Evolutionary conservation across 2,888 invertebrate genomes (phyloP), one percentile per base, ranked within the genome.

Genomic region (Laothoe populi): DNA sequence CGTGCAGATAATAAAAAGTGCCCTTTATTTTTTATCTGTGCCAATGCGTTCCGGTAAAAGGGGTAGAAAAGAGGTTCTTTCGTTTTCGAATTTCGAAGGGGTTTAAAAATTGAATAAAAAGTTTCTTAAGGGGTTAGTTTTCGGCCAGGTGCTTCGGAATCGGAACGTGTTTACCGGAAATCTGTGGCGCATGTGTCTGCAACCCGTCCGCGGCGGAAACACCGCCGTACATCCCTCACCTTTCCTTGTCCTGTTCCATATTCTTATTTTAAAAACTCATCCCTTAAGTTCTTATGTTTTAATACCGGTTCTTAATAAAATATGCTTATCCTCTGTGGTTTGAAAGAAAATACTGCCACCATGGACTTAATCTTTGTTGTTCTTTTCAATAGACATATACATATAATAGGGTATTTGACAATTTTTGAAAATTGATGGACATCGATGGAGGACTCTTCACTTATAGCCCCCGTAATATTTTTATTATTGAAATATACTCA

Each of bases 161-260:
- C 76, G 82, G 79, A 82, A 76, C 83, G 83, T 81, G 86, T 87
- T 85, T 89, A 82, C 91, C 91, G 91, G 91, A 91, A 89, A 90
- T 92, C 90, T 89, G 88, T 83, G 87, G 81, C 83, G 85, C 88
- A 88, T 88, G 84, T 88, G 89, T 86, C 87, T 84, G 77, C 84
- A 87, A 87, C 88, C 87, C 87, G 87, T 86, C 81, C 82, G 69
- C 74, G 74, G 83, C 91, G 90, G 92, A 92, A 91, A 87, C 90
- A 84, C 78, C 81, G 78, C 68, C 65, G 82, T 72, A 71, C 84
- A 90, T 90, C 90, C 90, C 88, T 83, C 75, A 75, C 79, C 81
- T 82, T 81, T 81, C 78, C 71, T 73, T 65, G 64, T 58, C 24
- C 46, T 64, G 46, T 72, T 68, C 69, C 67, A 70, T 67, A 78